phyloP scores from a whole-genome alignment of 1,140 invertebrate genomes.

The Danaus plexippus region DNA sequence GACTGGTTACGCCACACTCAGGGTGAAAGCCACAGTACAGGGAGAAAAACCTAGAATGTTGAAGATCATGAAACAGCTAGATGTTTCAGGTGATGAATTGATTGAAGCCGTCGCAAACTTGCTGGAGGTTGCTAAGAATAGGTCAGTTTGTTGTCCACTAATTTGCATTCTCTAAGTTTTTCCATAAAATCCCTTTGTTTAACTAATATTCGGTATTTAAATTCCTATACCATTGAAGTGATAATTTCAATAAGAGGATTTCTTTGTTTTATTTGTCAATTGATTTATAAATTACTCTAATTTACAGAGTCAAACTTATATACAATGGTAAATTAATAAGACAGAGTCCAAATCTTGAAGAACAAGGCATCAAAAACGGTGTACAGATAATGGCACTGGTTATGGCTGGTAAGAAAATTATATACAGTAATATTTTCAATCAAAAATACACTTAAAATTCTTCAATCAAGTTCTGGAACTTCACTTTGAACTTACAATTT shows the following conservation, averaged over 20 bases:
- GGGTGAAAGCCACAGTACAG: constrained; percentile 70
- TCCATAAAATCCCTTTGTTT: no score
- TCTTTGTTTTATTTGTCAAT: constrained; percentile 5
- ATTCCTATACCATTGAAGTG: no score
- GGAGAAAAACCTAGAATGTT: constrained; percentile 52
- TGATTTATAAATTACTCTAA: constrained; percentile 5
- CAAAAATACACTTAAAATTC: no score
- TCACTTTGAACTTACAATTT: no score
- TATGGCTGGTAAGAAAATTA: constrained; percentile 57
- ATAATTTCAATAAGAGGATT: background rate
- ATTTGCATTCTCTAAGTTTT: no score
- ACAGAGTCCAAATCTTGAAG: constrained; percentile 61
- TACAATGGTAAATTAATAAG: constrained; percentile 76
- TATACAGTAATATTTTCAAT: no score
- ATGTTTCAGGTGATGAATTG: constrained; percentile 70
- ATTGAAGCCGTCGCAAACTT: constrained; percentile 71
- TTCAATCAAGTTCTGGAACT: no score
- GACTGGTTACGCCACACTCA: constrained; percentile 77
- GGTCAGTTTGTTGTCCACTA: constrained; percentile 34
- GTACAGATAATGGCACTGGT: constrained; percentile 77
- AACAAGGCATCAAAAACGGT: constrained; percentile 78
- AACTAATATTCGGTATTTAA: no score
- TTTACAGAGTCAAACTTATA: constrained; percentile 78
- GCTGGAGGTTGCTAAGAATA: constrained; percentile 55
- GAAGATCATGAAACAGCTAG: constrained; percentile 68